phyloP scores from a whole-genome alignment of 2,113 vertebrate species.

The Morone chrysops region DNA sequence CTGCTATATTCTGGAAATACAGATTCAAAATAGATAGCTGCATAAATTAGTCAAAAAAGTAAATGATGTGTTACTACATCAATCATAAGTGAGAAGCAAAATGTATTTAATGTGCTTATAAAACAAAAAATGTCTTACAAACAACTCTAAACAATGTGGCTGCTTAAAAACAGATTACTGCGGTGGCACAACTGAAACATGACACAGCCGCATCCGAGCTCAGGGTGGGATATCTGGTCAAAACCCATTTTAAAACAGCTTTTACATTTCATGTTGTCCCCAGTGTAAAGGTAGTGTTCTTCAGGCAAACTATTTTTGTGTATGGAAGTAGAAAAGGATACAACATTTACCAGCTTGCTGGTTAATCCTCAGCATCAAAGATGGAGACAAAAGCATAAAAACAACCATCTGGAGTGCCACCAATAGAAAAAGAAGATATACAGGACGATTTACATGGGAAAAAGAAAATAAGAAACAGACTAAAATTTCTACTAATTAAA shows the following conservation, averaged over 20 bases:
- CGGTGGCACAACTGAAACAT: neutral
- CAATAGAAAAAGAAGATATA: neutral
- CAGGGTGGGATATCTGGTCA: neutral
- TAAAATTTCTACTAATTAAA: neutral
- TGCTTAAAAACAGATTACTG: neutral
- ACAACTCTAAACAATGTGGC: neutral
- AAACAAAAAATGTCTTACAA: neutral
- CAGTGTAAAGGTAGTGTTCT: neutral
- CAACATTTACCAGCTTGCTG: neutral
- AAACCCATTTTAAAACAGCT: neutral
- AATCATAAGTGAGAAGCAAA: neutral
- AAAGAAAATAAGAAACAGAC: neutral
- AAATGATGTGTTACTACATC: neutral
- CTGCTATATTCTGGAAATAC: neutral
- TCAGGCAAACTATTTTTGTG: neutral
- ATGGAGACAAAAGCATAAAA: constrained; percentile 13
- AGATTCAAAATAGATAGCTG: neutral
- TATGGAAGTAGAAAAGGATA: neutral
- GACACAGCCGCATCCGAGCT: neutral
- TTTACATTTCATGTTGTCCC: neutral
- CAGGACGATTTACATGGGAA: neutral
- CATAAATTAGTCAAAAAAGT: neutral
- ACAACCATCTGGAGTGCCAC: neutral
- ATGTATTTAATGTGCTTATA: neutral
- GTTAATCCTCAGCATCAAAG: neutral